These are phyloP conservation scores for Etheostoma spectabile DNA, from an alignment of 2,113 vertebrate species.

Conservation along the genomic window DNA sequence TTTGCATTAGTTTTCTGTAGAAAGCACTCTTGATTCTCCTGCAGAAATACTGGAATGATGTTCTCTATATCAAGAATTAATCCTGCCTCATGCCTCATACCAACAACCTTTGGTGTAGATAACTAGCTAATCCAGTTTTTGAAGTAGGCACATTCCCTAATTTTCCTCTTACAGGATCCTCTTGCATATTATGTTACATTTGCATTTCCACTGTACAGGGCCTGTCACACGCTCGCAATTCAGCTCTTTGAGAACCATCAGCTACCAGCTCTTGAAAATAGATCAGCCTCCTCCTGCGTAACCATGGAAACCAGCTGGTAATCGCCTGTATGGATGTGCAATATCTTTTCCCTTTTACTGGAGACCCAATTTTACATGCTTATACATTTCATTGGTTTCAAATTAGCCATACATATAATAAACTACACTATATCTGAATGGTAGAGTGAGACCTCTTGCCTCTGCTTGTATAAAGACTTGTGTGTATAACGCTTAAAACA, in stretches of 20 bases:
- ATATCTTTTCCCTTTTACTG: slow-evolving; percentile 44
- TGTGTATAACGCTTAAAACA: neutral
- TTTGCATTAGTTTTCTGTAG: neutral
- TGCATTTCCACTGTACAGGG: slow-evolving; percentile 66
- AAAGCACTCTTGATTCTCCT: slow-evolving; percentile 10
- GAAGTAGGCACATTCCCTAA: slow-evolving; percentile 39
- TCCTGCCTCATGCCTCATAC: slow-evolving; percentile 26
- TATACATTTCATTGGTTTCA: slow-evolving; percentile 16
- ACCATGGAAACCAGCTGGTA: slow-evolving; percentile 79
- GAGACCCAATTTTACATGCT: slow-evolving; percentile 32
- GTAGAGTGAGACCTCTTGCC: neutral
- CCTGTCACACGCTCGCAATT: slow-evolving; percentile 50
- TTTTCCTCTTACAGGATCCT: slow-evolving; percentile 47
- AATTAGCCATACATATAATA: neutral
- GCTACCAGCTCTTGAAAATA: slow-evolving; percentile 74
- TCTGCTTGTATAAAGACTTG: neutral
- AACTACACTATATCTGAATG: neutral
- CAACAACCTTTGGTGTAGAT: slow-evolving; percentile 42
- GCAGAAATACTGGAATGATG: slow-evolving; percentile 20
- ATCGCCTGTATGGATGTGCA: slow-evolving; percentile 58
- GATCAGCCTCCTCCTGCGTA: slow-evolving; percentile 72
- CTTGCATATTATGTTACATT: slow-evolving; percentile 55
- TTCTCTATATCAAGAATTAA: slow-evolving; percentile 32
- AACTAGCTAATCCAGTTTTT: slow-evolving; percentile 58
- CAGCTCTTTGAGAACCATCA: slow-evolving; percentile 71